Evolutionary conservation across 2,888 invertebrate genomes (phyloP), one percentile per base, ranked within the genome.

Genomic region (Plagodis dolabraria): DNA sequence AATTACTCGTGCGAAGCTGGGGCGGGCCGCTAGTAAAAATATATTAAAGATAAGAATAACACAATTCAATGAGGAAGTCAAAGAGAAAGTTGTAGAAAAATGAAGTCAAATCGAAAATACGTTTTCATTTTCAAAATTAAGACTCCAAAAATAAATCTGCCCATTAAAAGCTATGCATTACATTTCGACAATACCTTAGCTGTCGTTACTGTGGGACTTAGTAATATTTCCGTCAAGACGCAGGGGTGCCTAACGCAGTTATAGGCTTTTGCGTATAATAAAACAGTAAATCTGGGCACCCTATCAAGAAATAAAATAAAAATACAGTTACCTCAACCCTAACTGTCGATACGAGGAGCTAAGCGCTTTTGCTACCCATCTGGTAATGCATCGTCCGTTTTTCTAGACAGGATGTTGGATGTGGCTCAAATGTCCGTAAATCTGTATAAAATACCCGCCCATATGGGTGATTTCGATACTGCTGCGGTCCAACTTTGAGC

Each of bases 361-460:
- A 83, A 82, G 79, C 79, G 72, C 70, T 80, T 79, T 75, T 85
- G 79, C 83, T 82, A 35, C 81, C 75, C 77, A 77, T 68, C 76
- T 69, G 74, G 77, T 80, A 87, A 87, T 86, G 84, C 81, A 83
- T 79, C 64, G 79, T 79, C 82, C 79, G 85, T 87, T 87, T 87
- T 86, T 86, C 83, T 79, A 80, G 79, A 77, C 82, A 75, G 72
- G 77, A 73, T 75, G 78, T 75, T 77, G 79, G 76, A 84, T 81
- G 78, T 69, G 78, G 75, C 76, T 80, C 79, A 75, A 79, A 83
- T 79, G 82, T 82, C 80, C 75, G 82, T 87, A 86, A 87, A 86
- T 85, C 85, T 80, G 69, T 77, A 80, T 82, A 82, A 85, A 85
- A 77, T 80, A 76, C 71, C 75, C 64, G 65, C 69, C 69, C 75